A percentile compares a stretch with the other conserved stretches of the same genome.
These are phyloP conservation scores for Actenoides lindsayi DNA, from an alignment of 2,113 vertebrate genomes.

Conservation along the genomic window DNA sequence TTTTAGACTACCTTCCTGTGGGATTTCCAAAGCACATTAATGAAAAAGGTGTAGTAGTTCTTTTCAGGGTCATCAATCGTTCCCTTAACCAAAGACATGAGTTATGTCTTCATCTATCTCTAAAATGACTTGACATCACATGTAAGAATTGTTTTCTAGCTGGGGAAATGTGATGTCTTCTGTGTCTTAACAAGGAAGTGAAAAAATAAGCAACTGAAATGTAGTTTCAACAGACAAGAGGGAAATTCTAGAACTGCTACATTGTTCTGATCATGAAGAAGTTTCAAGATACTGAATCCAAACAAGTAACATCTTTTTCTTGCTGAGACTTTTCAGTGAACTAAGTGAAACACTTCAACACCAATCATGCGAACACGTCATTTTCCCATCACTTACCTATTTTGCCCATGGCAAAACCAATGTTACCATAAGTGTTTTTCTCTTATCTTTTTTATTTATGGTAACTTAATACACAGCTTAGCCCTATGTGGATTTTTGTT, in stretches of 20 bases:
- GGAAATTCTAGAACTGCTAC: background rate
- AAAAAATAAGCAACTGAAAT: background rate
- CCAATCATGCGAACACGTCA: background rate
- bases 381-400: background rate
- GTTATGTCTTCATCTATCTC: background rate
- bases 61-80: background rate
- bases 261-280: background rate
- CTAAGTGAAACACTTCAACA: background rate
- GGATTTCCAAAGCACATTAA: background rate
- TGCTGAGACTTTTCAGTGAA: background rate
- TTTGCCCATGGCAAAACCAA: background rate
- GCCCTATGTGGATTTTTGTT: background rate
- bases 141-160: background rate
- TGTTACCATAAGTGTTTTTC: background rate
- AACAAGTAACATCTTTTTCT: background rate
- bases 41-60: background rate
- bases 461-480: background rate
- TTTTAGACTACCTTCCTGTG: background rate
- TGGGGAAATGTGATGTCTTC: background rate
- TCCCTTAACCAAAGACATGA: background rate
- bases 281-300: background rate
- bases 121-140: background rate
- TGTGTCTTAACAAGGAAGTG: background rate
- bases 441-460: background rate
- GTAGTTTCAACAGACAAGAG: background rate